Evolutionary conservation across 1,140 invertebrate species (phyloP).

Genomic region (Ectropis grisescens): DNA sequence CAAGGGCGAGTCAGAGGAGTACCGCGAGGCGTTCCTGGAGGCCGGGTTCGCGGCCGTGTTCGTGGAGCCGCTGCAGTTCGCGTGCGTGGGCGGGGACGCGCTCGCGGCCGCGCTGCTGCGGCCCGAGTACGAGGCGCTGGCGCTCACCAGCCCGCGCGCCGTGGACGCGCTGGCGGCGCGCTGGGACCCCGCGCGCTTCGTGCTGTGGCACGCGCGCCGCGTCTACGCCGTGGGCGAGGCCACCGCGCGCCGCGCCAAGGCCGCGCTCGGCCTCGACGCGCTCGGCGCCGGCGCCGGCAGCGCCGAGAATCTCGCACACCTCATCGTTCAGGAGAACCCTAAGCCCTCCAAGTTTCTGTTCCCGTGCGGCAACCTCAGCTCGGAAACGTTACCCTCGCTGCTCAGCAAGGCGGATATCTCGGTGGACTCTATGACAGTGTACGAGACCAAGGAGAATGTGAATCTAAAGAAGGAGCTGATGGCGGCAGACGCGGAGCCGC

Average conservation of each 20-base stretch:
- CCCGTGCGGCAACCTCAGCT: slow-evolving; percentile 68
- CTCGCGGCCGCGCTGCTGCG: slow-evolving; percentile 48
- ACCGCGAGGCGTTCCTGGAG: slow-evolving; percentile 52
- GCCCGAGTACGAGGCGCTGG: slow-evolving; percentile 63
- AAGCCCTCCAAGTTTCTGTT: slow-evolving; percentile 51
- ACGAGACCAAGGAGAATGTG: slow-evolving; percentile 68
- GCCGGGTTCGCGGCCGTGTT: slow-evolving; percentile 63
- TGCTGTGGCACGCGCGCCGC: slow-evolving; percentile 62
- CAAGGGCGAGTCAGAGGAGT: slow-evolving; percentile 70
- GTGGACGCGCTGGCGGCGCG: slow-evolving; percentile 60
- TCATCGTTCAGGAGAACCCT: slow-evolving; percentile 56
- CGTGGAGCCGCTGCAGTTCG: slow-evolving; percentile 68
- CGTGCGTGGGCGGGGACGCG: slow-evolving; percentile 50
- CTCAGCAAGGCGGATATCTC: slow-evolving; percentile 46
- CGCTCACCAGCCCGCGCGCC: slow-evolving; percentile 69
- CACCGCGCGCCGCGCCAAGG: slow-evolving; percentile 54
- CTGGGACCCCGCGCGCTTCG: slow-evolving; percentile 55
- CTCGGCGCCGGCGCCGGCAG: slow-evolving; percentile 64
- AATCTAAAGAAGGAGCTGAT: slow-evolving; percentile 58
- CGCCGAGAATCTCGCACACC: slow-evolving; percentile 62
- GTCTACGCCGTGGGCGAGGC: slow-evolving; percentile 70
- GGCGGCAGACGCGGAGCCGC: slow-evolving; percentile 27
- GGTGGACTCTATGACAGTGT: slow-evolving; percentile 66
- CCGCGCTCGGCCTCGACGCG: slow-evolving; percentile 59
- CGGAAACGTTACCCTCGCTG: slow-evolving; percentile 59